A percentile compares a stretch with the other conserved stretches of the same genome.
Conservation (phyloP, 2,113 vertebrate genomes). For the Cynocephalus volans region DNA sequence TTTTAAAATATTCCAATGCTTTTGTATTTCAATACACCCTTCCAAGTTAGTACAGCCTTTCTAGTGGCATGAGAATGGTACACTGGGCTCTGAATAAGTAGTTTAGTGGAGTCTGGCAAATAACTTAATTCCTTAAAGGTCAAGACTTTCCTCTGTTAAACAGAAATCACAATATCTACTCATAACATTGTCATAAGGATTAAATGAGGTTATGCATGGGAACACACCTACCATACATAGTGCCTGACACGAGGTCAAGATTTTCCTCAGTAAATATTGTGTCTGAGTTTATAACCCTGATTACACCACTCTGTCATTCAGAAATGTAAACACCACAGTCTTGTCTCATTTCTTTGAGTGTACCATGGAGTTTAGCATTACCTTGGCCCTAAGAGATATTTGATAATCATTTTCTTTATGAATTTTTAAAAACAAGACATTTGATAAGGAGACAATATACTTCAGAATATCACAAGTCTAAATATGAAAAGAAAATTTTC, state of each 20-base stretch:
- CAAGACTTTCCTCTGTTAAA: background rate
- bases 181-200: background rate
- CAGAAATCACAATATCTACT: background rate
- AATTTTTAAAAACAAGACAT: constrained; percentile 2
- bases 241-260: background rate
- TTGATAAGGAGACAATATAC: background rate
- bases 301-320: background rate
- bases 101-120: background rate
- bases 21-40: background rate
- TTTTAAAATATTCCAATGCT: background rate
- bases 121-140: background rate
- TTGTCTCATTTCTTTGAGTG: background rate
- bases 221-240: background rate
- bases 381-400: background rate
- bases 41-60: background rate
- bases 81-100: background rate
- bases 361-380: background rate
- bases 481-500: constrained; percentile 1
- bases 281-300: background rate
- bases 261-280: background rate
- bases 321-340: background rate
- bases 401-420: constrained; percentile 1
- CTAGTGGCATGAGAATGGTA: background rate
- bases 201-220: background rate
- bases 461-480: background rate